Base-by-base conservation (phyloP, 2,888 invertebrate genomes). In the Agrochola lychnidis region DNA sequence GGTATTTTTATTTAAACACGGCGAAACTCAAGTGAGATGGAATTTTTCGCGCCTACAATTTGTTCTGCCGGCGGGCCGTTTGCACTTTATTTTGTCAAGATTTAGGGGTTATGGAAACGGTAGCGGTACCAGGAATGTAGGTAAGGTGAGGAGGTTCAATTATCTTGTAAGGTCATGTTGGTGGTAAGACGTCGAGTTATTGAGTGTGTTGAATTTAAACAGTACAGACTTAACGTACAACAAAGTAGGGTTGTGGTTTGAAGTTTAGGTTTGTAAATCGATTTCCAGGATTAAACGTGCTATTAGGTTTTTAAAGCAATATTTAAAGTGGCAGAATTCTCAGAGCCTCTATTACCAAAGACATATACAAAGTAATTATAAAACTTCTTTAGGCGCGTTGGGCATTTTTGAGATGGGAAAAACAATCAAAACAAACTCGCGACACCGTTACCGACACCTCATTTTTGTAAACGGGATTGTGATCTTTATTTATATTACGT, bases 41-140 rank as follows among this genome's bases (percentile, higher is more conserved):
- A 90, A 88, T 91, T 91, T 90, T 90, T 91, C 87, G 81, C 90
- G 91, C 89, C 91, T 91, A 88, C 88, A 89, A 89, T 90, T 90
- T 89, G 88, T 86, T 78, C 77, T 81, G 88, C 84, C 86, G 72
- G 84, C 78, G 77, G 82, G 83, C 85, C 89, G 91, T 90, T 92
- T 89, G 87, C 89, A 90, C 89, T 88, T 87, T 88, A 87, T 89
- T 81, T 81, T 80, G 63, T 73, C 76, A 71, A 68, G 87, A 89
- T 87, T 77, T 87, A 84, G 53, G 69, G 45, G 68, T 45, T 72
- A 84, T 88, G 83, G 89, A 92, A 88, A 82, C 73, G 87, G 56
- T 71, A 45, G 53, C n/a, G 70, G 77, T 76, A 82, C 69, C 36
- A 77, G 76, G 81, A 75, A 56, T 69, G 25, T 69, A 85, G 59